Base-by-base conservation (phyloP, 2,113 vertebrate species). In the Oriolus oriolus region DNA sequence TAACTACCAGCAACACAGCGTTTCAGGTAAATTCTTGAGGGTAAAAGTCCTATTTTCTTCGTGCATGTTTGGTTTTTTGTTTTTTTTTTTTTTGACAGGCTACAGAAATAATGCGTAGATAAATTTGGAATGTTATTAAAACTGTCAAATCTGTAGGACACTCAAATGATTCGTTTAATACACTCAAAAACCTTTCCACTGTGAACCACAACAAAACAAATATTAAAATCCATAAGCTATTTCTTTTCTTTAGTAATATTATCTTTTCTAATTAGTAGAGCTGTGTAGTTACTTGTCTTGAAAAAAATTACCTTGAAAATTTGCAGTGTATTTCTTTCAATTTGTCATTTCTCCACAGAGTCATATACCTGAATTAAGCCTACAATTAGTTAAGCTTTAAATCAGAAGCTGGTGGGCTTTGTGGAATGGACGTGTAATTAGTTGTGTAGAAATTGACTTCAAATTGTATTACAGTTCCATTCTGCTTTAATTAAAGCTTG, bases 1-100 rank as follows among this genome's bases (percentile, higher is more conserved):
- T 95, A 99, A 99, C 98, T 99, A 99, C 99, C 99, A 99, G 99
- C 99, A 99, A 95, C 99, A 99, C 97, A 98, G 98, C 91, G 99
- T 99, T 91, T 99, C 99, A 99, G 99, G 99, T 99, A 98, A 96
- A 95, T 87, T 73, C 63, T 82, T 70, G 74, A 70, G 54, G 31
- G 28, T 42, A n/a, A 80, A 59, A 87, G 28, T 84, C 22, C 17
- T 56, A 1, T 71, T 83, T 84, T 63, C 63, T 74, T 31, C 1
- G 0, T 52, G 23, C 59, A 12, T 35, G 27, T 28, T 5, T 57
- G 11, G 3, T 18, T 44, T 44, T 19, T 0, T 21, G n/a, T 30
- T 16, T 16, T 9, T 5, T 30, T 30, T n/a, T 33, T 44, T 63
- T 82, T 53, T 3, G 7, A 27, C 23, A 84, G 42, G 13, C 21